Conservation (phyloP, 2,797 vertebrate species). For the Rachycentron canadum region DNA sequence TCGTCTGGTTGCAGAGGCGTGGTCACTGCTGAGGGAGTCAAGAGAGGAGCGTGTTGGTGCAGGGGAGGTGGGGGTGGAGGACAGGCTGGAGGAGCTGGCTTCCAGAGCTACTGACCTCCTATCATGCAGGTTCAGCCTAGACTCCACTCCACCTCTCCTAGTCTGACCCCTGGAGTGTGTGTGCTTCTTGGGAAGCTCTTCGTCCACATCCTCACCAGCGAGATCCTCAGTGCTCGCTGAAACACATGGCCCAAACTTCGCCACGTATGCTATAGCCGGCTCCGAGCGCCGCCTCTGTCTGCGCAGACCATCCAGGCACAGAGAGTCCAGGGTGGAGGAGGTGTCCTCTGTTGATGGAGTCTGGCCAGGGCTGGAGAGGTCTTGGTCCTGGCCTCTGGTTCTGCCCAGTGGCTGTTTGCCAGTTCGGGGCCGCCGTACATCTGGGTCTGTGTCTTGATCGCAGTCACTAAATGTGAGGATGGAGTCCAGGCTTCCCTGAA, state of each 20-base stretch:
- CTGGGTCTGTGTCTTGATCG: conserved; percentile 85
- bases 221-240: conserved; percentile 65
- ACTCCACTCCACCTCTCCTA: conserved; percentile 28
- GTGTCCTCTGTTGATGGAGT: conserved; percentile 45
- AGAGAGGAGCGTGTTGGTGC: conserved; percentile 83
- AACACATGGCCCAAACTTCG: conserved; percentile 61
- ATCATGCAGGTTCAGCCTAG: conserved; percentile 33
- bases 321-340: conserved; percentile 32
- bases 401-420: conserved; percentile 47
- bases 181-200: conserved; percentile 12
- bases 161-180: conserved; percentile 42
- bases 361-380: conserved; percentile 21
- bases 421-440: conserved; percentile 56
- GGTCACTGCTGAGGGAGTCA: conserved; percentile 84
- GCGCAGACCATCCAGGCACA: conserved; percentile 29
- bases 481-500: conserved; percentile 90
- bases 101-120: conserved; percentile 78
- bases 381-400: conserved; percentile 55
- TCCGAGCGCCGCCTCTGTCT: conserved; percentile 72
- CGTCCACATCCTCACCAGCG: conserved; percentile 37
- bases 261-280: conserved; percentile 77
- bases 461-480: conserved; percentile 91
- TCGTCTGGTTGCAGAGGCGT: conserved; percentile 71
- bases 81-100: conserved; percentile 88
- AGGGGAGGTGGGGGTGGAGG: conserved; percentile 87